phyloP scores from a whole-genome alignment of 2,113 vertebrate genomes.

The Antechinus flavipes region DNA sequence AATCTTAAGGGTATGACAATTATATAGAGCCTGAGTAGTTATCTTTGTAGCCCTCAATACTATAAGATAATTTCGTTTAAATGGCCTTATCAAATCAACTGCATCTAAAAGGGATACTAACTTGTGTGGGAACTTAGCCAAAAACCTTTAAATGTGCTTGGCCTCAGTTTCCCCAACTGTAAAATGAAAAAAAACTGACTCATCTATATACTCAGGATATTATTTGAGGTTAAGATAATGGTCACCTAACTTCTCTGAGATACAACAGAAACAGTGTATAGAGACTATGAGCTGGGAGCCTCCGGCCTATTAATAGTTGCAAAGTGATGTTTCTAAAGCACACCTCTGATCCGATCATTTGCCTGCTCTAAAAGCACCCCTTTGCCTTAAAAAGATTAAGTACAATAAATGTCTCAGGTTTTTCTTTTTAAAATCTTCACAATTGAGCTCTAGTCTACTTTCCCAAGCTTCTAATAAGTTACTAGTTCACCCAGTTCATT shows the following conservation, averaged over 20 bases:
- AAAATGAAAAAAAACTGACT: neutral
- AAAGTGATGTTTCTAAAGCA: neutral
- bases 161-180: constrained; percentile 17
- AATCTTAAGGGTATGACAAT: neutral
- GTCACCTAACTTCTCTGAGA: neutral
- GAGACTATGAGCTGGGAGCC: neutral
- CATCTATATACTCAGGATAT: neutral
- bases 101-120: neutral
- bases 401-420: neutral
- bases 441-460: neutral
- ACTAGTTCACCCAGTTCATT: neutral
- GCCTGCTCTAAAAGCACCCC: neutral
- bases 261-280: constrained; percentile 7
- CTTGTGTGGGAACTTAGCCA: neutral
- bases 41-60: neutral
- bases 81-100: neutral
- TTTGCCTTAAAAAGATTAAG: neutral
- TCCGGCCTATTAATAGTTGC: neutral
- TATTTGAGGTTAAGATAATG: neutral
- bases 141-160: neutral
- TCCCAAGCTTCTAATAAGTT: neutral
- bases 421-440: neutral
- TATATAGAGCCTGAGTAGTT: neutral
- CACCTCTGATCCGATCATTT: neutral
- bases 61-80: neutral